phyloP scores from a whole-genome alignment of 2,113 vertebrate species.

The Hemiprocne comata region DNA sequence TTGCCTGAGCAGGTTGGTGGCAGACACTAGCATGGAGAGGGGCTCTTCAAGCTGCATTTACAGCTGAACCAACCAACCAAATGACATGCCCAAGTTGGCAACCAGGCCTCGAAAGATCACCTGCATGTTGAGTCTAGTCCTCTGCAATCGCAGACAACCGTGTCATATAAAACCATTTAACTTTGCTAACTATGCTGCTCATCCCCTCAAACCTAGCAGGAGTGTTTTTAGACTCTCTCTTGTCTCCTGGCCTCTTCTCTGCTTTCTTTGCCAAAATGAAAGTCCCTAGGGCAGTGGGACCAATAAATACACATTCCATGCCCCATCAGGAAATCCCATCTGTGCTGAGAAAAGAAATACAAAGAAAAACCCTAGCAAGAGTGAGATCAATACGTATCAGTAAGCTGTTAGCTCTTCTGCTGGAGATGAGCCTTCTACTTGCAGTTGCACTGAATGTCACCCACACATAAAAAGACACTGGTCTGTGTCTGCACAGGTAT shows the following conservation, averaged over 20 bases:
- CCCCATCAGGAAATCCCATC: neutral
- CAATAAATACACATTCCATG: slow-evolving; percentile 29
- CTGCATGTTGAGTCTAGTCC: slow-evolving; percentile 46
- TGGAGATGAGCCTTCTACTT: neutral
- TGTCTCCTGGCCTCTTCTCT: neutral
- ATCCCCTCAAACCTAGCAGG: slow-evolving; percentile 25
- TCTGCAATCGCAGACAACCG: slow-evolving; percentile 3
- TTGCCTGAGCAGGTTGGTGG: slow-evolving; percentile 57
- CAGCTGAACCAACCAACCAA: neutral
- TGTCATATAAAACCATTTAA: slow-evolving; percentile 56
- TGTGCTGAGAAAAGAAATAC: neutral
- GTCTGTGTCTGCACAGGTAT: neutral
- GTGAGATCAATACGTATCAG: neutral
- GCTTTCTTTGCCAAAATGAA: slow-evolving; percentile 27
- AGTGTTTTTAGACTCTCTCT: slow-evolving; percentile 20
- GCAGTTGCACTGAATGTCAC: neutral
- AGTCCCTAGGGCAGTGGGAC: slow-evolving; percentile 11
- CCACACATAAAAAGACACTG: neutral
- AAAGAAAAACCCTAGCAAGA: neutral
- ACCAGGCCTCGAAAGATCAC: neutral
- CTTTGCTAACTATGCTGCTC: slow-evolving; percentile 17
- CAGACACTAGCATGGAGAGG: neutral
- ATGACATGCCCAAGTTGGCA: slow-evolving; percentile 60
- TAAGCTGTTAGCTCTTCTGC: neutral
- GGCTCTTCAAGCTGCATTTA: slow-evolving; percentile 19